Evolutionary conservation across 2,113 vertebrate species (phyloP), one percentile per base, ranked within the genome.

Genomic region (Stegastes partitus): DNA sequence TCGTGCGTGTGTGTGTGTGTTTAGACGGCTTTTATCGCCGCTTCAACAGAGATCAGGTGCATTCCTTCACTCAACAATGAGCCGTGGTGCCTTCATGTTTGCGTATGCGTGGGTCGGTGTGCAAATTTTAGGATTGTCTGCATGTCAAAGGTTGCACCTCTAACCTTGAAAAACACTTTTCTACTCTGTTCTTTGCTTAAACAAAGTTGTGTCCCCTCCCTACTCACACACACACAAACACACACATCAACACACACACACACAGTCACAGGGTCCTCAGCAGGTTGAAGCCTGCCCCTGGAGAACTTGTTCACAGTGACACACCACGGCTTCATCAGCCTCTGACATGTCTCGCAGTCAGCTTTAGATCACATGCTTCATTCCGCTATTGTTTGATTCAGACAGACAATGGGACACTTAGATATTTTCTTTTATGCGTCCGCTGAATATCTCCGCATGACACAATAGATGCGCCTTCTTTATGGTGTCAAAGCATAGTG

Each of bases 251-350:
- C 74, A 66, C 70, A 79, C 69, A 74, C 77, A 23, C 42, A 85
- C 23, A 34, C 6, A 59, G 49, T 61, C 73, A 61, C 59, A 39
- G 71, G 79, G 80, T 83, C 68, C 82, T 79, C 58, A 71, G 81
- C 92, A 91, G 88, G 91, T 89, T 81, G 78, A 37, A 77, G 79
- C 92, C 21, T 90, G 92, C 79, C 89, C 84, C 72, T 74, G 82
- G 54, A 91, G 79, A 93, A 88, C 88, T 79, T 82, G 88, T 87
- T 89, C 79, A 75, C 68, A 68, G 85, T 89, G 84, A 87, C 88
- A 90, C 84, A 88, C 65, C 72, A 68, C 15, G 58, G 86, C 77
- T 86, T 87, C 85, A 81, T 81, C 82, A 68, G 73, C 45, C 72
- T 82, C 84, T 84, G 84, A 89, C 87, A 89, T 55, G 84, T 83